phyloP scores from a whole-genome alignment of 2,797 vertebrate species.

The Microhierax caerulescens region DNA sequence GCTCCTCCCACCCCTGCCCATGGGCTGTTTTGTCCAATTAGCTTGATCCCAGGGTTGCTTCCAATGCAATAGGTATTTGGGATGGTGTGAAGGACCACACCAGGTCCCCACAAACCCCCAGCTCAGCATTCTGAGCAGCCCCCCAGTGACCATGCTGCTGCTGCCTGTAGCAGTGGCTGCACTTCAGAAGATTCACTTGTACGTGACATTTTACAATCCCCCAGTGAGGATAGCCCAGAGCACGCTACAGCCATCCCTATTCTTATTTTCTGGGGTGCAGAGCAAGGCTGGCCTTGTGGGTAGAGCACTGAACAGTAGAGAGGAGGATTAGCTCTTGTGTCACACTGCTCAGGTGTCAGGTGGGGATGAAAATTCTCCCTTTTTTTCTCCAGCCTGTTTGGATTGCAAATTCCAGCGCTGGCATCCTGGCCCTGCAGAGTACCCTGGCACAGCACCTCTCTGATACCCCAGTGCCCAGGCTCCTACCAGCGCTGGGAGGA shows the following conservation, averaged over 20 bases:
- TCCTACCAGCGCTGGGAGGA: fast-evolving
- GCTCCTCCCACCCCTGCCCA: too few species aligned
- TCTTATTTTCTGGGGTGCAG: background rate
- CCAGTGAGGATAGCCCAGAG: background rate
- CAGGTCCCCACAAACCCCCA: background rate
- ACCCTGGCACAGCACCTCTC: background rate
- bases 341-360: background rate
- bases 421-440: background rate
- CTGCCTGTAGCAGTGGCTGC: fast-evolving
- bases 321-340: background rate
- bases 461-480: background rate
- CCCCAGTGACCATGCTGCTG: background rate
- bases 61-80: too few species aligned
- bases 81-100: background rate
- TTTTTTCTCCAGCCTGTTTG: background rate
- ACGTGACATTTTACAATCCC: fast-evolving
- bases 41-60: background rate
- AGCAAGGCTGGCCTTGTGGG: background rate
- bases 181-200: background rate
- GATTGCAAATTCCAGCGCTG: background rate
- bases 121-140: background rate
- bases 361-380: background rate
- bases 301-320: too few species aligned
- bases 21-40: background rate
- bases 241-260: fast-evolving